These are phyloP conservation scores for Dynastes maya DNA, from an alignment of 2,888 invertebrate genomes.

Conservation along the genomic window DNA sequence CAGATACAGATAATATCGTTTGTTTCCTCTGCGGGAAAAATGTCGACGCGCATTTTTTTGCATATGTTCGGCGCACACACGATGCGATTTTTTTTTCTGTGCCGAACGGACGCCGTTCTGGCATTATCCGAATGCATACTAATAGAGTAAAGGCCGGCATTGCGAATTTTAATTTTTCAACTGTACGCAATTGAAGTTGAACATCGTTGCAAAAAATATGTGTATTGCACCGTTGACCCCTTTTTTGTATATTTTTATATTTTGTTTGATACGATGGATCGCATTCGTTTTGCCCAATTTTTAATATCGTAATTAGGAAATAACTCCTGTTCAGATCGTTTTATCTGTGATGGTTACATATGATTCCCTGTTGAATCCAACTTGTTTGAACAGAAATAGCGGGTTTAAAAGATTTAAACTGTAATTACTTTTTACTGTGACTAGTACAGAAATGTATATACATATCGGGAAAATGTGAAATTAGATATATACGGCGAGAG, in stretches of 20 bases:
- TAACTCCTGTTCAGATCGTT: neutral
- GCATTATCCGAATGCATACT: conserved; percentile 39
- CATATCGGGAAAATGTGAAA: too few species aligned
- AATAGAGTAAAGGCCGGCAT: neutral
- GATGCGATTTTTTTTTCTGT: conserved; percentile 14
- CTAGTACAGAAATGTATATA: too few species aligned
- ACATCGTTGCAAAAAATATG: neutral
- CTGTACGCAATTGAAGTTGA: conserved; percentile 2
- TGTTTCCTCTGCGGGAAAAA: conserved; percentile 51
- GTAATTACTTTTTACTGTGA: too few species aligned
- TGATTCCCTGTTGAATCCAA: too few species aligned
- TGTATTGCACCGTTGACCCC: neutral
- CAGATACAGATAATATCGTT: conserved; percentile 54
- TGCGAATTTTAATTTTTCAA: conserved; percentile 22
- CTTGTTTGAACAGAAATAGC: too few species aligned
- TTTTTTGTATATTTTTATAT: neutral
- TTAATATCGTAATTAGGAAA: neutral
- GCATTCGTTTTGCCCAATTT: neutral
- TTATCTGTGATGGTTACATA: neutral
- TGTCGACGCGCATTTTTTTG: conserved; percentile 23
- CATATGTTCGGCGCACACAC: conserved; percentile 20
- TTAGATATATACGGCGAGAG: too few species aligned
- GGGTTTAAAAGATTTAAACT: too few species aligned
- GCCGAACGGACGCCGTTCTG: conserved; percentile 2
- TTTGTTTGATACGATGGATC: too few species aligned